Evolutionary conservation across 2,888 invertebrate species (phyloP), one percentile per base, ranked within the genome.

Genomic region (Pristionchus japonicus): DNA sequence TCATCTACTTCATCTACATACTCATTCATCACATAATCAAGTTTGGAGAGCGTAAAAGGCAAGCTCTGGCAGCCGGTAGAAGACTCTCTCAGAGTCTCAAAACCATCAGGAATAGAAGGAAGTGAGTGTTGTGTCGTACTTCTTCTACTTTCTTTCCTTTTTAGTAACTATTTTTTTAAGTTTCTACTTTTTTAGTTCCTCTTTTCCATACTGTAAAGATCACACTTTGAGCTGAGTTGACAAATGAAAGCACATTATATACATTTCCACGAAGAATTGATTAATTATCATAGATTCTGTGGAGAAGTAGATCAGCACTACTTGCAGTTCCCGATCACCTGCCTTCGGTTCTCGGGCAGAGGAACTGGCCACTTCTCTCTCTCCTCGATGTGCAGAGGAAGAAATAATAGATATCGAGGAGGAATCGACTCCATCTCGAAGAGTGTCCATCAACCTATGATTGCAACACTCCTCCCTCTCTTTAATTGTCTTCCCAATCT

Each of bases 1-100:
- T 93, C 86, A 90, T 93, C 89, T 93, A 93, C 88, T 43, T 88
- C 31, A 77, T 87, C 37, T 87, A 77, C 80, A 87, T 87, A 27
- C n/a, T 87, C 52, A 34, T 77, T 23, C 27, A 77, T 61, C 77
- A 87, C 31, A 37, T 87, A 57, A 27, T 70, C 49, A 67, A 23
- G 20, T 70, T 86, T 20, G 47, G 70, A 43, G 47, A 49, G 37
- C 47, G 86, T 1, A 67, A 52, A 70, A 47, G 70, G 47, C 70
- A 67, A 70, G 47, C 57, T 7, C 20, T 47, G 23, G 57, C 47
- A 9, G 86, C 70, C 47, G 49, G 86, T 49, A 70, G 86, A 49
- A 7, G 86, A 23, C 17, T 67, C 43, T 86, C 86, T 13, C 27
- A 23, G 23, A 49, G 40, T 34, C 70, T 67, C 31, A 86, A 57